Base-by-base conservation (phyloP, 2,113 vertebrate species). In the Manacus vitellinus region DNA sequence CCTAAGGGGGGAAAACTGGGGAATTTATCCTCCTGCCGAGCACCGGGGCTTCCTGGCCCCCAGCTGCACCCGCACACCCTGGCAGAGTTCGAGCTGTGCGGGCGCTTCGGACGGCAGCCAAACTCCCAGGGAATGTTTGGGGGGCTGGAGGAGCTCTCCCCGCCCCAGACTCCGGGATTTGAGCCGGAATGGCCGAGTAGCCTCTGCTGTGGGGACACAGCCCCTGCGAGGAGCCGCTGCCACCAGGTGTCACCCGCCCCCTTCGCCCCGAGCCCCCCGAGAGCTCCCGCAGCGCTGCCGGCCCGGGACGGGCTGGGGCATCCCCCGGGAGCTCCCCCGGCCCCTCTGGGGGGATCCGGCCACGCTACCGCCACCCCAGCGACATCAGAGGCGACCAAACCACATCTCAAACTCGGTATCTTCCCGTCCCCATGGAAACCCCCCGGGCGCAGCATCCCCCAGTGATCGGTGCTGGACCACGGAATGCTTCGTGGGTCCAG, bases 201-300 rank as follows among this genome's bases (percentile, higher is more conserved):
- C 43, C 61, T 6, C 41, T 1, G 81, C 51, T 27, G 3, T 0
- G 25, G 0, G 12, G 6, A 81, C 88, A 10, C 43, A 28, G 79
- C 67, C 66, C 78, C 13, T 10, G 37, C 3, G 1, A 39, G 85
- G 52, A 76, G 43, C 72, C 16, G 22, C 18, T 22, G 8, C 95
- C 95, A 63, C 82, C 15, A 97, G 96, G 59, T 83, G 95, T 93
- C 96, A 96, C 92, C 90, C 78, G 39, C 19, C 24, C 92, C 75
- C 95, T 96, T 80, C 59, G 22, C 61, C 95, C 79, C 3, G 17
- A 76, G 61, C 54, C 62, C 65, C 75, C 37, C 43, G 4, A 14
- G 18, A 72, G 30, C 39, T 77, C 92, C 91, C 70, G 8, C 24
- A 20, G 66, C 55, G 81, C 75, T 6, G 4, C 24, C 7, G 59